Evolutionary conservation across 2,113 vertebrate genomes (phyloP).

Genomic region (Anarhynchus alexandrinus): DNA sequence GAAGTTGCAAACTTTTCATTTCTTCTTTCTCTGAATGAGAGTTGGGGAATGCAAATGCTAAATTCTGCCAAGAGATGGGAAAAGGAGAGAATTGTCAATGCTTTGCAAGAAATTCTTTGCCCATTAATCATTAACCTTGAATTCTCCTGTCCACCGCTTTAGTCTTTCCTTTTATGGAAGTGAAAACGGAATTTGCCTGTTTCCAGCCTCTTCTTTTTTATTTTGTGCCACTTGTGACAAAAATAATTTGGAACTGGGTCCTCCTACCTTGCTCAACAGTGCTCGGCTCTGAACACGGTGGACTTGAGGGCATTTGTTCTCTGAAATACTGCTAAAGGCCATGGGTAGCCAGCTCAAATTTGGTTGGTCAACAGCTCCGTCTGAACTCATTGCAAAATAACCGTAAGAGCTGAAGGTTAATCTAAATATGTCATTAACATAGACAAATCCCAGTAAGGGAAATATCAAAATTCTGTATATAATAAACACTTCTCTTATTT

Average conservation of each 20-base stretch:
- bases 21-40: constrained; percentile 13
- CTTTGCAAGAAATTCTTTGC: constrained; percentile 33
- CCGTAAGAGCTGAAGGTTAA: neutral
- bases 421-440: neutral
- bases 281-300: neutral
- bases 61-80: constrained; percentile 53
- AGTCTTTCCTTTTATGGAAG: constrained; percentile 3
- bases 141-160: neutral
- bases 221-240: neutral
- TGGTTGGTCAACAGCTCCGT: neutral
- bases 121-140: constrained; percentile 78
- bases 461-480: neutral
- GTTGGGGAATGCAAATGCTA: neutral
- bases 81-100: constrained; percentile 6
- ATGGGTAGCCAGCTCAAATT: neutral
- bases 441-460: neutral
- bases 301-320: neutral
- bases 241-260: neutral
- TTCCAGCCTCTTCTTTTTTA: neutral
- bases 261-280: neutral
- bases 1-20: constrained; percentile 64
- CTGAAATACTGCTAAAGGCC: constrained; percentile 44
- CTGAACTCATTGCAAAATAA: constrained; percentile 7
- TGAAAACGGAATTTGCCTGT: neutral
- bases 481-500: neutral